Evolutionary conservation across 2,888 invertebrate species (phyloP).

Genomic region (Metopia argyrocephala): DNA sequence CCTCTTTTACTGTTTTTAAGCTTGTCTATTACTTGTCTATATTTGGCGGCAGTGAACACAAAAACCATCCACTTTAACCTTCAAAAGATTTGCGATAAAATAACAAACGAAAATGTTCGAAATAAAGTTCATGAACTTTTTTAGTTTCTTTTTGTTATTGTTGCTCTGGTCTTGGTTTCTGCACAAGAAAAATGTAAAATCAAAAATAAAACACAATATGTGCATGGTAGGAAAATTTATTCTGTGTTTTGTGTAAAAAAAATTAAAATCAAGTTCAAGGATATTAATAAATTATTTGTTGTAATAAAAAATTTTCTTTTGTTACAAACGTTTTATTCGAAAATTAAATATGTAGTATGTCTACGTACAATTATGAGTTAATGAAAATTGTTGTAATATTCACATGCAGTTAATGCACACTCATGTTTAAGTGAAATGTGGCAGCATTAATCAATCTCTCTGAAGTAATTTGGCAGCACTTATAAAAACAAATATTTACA

Average conservation of each 20-base stretch:
- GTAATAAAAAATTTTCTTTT: background rate
- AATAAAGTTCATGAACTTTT: constrained; percentile 55
- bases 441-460: too few relatives aligned
- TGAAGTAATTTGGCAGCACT: too few relatives aligned
- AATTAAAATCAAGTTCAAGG: constrained; percentile 50
- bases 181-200: background rate
- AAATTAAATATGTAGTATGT: too few relatives aligned
- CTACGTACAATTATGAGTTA: too few relatives aligned
- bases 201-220: background rate
- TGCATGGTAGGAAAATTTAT: too few relatives aligned
- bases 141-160: constrained; percentile 16
- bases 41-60: too few relatives aligned
- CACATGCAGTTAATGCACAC: too few relatives aligned
- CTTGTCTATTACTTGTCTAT: background rate
- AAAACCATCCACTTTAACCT: constrained; percentile 48
- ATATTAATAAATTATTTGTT: background rate
- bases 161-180: background rate
- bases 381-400: too few relatives aligned
- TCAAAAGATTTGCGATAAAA: constrained; percentile 33
- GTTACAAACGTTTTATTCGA: too few relatives aligned
- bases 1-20: background rate
- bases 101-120: constrained; percentile 1
- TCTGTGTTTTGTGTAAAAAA: background rate
- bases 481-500: too few relatives aligned
- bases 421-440: too few relatives aligned